Evolutionary conservation across 1,140 invertebrate species (phyloP).

Genomic region (Mycetomoellerius zeteki): DNA sequence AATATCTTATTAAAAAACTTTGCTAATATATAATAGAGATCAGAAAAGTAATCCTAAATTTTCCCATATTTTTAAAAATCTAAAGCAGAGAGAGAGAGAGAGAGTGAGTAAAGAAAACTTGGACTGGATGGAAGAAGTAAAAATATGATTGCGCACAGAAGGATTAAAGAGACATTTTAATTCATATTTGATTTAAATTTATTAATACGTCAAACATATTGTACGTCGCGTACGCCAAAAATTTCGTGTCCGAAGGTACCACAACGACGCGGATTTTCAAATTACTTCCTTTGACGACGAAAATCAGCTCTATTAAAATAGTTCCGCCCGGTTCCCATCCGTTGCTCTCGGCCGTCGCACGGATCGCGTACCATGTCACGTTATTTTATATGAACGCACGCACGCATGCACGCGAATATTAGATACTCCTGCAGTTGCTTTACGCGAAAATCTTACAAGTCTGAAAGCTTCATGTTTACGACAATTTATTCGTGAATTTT

Average conservation of each 20-base stretch:
- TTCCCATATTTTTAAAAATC: no score
- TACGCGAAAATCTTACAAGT: not conserved
- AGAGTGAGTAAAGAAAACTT: no score
- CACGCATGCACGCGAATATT: not conserved
- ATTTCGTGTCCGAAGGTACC: not conserved
- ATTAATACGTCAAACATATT: not conserved
- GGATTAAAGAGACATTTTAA: not conserved
- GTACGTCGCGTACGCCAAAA: not conserved
- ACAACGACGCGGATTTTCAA: constrained; percentile 20
- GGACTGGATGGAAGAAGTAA: no score
- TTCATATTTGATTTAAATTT: not conserved
- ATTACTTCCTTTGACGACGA: constrained; percentile 71
- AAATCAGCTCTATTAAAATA: constrained; percentile 79
- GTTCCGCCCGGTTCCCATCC: constrained; percentile 81
- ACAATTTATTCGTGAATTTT: not conserved
- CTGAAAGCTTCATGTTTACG: not conserved
- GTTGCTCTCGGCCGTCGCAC: constrained; percentile 82
- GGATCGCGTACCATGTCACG: constrained; percentile 80
- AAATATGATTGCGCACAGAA: no score
- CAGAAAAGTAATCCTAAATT: no score
- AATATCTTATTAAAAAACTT: no score
- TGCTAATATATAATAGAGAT: no score
- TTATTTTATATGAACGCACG: constrained; percentile 55
- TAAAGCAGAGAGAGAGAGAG: no score
- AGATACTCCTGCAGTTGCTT: constrained; percentile 2